Evolutionary conservation across 92 coral and sea anemone species (phyloP), one percentile per base, ranked within the genome.

Genomic region (Blastomussa wellsi): DNA sequence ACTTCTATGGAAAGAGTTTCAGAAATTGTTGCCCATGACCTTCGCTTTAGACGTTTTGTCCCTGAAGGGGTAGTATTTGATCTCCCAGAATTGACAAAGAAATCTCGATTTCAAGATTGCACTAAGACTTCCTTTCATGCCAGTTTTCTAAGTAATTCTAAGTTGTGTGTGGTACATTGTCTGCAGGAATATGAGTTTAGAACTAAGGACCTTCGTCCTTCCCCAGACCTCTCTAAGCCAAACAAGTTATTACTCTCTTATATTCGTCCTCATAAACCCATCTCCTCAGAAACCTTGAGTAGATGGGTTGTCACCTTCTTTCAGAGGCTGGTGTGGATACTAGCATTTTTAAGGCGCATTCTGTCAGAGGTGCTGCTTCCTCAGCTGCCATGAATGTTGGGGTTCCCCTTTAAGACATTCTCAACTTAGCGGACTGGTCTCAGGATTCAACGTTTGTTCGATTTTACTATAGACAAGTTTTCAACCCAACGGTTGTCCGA

Each of bases 261-360:
- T 66, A 79, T 82, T 19, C 79, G 72, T 74, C 89, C 91, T 13
- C 92, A 89, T 64, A 89, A 76, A n/a, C n/a, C n/a, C n/a, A n/a
- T n/a, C n/a, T n/a, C n/a, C n/a, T n/a, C n/a, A n/a, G n/a, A n/a
- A n/a, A n/a, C n/a, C n/a, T n/a, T n/a, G n/a, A n/a, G n/a, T n/a
- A n/a, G n/a, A n/a, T n/a, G n/a, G 91, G 17, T 83, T 90, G 28
- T 41, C 79, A 17, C 48, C 83, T n/a, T 82, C 33, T 77, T 86
- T 53, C 70, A 14, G 81, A 55, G 42, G 55, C 88, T 37, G 86
- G 92, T 7, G 67, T 84, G 38, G 87, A 65, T 39, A 64, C 76
- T 33, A 33, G 2, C 36, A 64, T 64, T 20, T 87, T 87, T 88
- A 44, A 44, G 49, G 49, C 10, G 5, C 7, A 44, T 44, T 11